A percentile compares a stretch with the other conserved stretches of the same genome.
Evolutionary conservation across 2,797 vertebrate species (phyloP).

Genomic region (Myoxocephalus aenaeus): DNA sequence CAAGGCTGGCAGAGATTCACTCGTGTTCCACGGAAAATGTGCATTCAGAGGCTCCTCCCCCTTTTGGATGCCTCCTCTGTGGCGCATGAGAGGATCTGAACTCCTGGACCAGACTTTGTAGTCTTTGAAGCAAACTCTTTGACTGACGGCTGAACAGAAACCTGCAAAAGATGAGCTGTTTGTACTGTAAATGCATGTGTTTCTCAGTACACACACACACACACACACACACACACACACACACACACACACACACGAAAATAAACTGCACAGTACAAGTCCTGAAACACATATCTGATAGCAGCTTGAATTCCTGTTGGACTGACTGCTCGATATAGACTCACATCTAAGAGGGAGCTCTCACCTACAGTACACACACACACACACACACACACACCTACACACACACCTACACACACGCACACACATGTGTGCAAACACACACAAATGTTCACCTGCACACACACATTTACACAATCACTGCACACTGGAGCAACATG

Average conservation of each 20-base stretch:
- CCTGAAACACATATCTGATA: conserved; percentile 25
- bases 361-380: neutral
- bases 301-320: conserved; percentile 35
- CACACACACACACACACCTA: neutral
- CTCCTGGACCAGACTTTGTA: too few relatives aligned
- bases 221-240: neutral
- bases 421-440: neutral
- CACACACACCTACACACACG: neutral
- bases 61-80: neutral
- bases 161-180: too few relatives aligned
- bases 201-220: too few relatives aligned
- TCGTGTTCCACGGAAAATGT: neutral
- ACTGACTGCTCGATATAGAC: conserved; percentile 32
- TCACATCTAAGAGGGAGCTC: conserved; percentile 28
- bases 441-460: neutral
- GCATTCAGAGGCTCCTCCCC: neutral
- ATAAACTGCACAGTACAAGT: conserved; percentile 22
- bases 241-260: neutral
- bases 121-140: too few relatives aligned
- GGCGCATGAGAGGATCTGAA: too few relatives aligned
- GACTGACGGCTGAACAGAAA: too few relatives aligned
- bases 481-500: conserved; percentile 23
- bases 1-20: neutral
- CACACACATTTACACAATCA: conserved; percentile 1
- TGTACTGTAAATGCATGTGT: neutral